Percentiles rank a stretch among this genome's conserved stretches.
Evolutionary conservation across 1,140 invertebrate genomes (phyloP).

Genomic region (Nasonia longicornis): DNA sequence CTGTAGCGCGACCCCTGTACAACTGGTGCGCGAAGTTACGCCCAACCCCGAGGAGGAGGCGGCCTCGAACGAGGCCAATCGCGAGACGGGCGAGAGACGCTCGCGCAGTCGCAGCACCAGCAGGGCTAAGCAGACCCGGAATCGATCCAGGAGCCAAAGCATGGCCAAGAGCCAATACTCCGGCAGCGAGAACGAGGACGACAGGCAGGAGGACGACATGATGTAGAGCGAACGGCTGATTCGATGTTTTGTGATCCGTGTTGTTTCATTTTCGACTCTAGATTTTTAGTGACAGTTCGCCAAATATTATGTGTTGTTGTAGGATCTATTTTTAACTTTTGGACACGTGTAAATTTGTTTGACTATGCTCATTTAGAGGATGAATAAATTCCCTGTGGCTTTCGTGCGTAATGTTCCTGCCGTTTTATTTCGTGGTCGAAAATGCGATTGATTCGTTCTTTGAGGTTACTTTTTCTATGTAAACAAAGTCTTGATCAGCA

Average conservation of each 20-base stretch:
- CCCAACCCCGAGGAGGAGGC: background rate
- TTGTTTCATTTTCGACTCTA: too few species aligned
- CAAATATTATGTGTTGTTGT: too few species aligned
- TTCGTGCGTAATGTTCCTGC: too few species aligned
- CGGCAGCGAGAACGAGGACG: constrained; percentile 29
- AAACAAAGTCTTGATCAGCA: too few species aligned
- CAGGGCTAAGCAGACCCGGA: constrained; percentile 12
- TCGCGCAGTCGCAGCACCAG: constrained; percentile 43
- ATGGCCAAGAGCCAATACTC: constrained; percentile 4
- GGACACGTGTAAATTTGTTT: too few species aligned
- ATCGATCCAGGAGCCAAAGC: constrained; percentile 35
- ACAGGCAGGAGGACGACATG: constrained; percentile 18
- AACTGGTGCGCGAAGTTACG: background rate
- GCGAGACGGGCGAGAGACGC: background rate
- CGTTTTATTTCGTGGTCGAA: too few species aligned
- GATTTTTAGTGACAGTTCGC: too few species aligned
- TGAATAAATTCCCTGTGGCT: constrained; percentile 17
- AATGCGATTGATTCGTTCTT: too few species aligned
- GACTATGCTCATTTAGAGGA: too few species aligned
- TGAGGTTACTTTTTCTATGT: too few species aligned
- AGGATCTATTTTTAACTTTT: too few species aligned
- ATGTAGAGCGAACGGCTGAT: background rate
- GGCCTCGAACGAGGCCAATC: background rate
- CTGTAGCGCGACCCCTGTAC: constrained; percentile 24
- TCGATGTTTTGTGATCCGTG: background rate